Conservation (phyloP, 2,888 invertebrate species). For the Anarsia innoxiella region DNA sequence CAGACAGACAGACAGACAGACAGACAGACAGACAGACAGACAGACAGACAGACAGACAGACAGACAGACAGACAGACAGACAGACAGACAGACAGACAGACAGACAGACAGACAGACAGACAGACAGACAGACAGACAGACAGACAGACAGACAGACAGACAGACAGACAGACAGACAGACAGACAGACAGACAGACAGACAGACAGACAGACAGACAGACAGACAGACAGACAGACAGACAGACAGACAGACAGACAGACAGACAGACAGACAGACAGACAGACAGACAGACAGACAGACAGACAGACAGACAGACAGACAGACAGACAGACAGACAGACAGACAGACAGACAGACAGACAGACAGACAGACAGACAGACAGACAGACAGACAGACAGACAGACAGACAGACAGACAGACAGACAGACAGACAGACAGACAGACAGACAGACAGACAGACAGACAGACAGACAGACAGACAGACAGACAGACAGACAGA, state of each 20-base stretch:
- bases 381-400: constrained; percentile 1
- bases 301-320: constrained; percentile 1
- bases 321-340: constrained; percentile 1
- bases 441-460: constrained; percentile 1
- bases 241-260: constrained; percentile 1
- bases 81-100: constrained; percentile 1
- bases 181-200: constrained; percentile 1
- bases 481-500: constrained; percentile 1
- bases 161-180: constrained; percentile 1
- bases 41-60: constrained; percentile 1
- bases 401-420: constrained; percentile 1
- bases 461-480: constrained; percentile 1
- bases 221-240: constrained; percentile 1
- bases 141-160: constrained; percentile 1
- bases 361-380: constrained; percentile 1
- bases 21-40: constrained; percentile 1
- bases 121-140: constrained; percentile 1
- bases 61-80: constrained; percentile 1
- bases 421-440: constrained; percentile 1
- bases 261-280: constrained; percentile 1
- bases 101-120: constrained; percentile 1
- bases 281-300: constrained; percentile 1
- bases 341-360: constrained; percentile 1
- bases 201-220: constrained; percentile 1
- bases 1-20: constrained; percentile 1